Conservation (phyloP, 2,797 vertebrate genomes). For the Meriones psammophilus region DNA sequence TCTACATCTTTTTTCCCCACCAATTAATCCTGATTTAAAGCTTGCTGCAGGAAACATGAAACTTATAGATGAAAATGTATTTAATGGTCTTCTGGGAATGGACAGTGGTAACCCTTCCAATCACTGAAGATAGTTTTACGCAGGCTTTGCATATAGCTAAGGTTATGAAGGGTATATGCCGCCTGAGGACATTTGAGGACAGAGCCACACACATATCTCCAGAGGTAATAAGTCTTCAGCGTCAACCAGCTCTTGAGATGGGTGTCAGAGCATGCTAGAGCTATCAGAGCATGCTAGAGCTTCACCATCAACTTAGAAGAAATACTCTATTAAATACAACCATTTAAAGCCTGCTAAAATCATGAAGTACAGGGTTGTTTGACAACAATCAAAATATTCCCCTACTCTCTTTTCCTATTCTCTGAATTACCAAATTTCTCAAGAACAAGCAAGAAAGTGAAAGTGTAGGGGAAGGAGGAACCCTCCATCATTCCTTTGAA, state of each 20-base stretch:
- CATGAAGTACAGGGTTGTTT: not conserved
- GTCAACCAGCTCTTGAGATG: conserved; percentile 52
- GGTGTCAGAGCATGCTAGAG: conserved; percentile 53
- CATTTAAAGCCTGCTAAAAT: conserved; percentile 55
- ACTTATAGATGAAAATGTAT: not conserved
- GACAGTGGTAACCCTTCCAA: not conserved
- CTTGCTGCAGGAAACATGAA: not conserved
- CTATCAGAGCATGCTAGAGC: conserved; percentile 58
- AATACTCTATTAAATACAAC: conserved; percentile 62
- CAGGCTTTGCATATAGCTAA: not conserved
- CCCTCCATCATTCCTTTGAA: not conserved
- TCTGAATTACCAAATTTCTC: conserved; percentile 28
- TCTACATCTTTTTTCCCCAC: not conserved
- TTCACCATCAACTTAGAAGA: conserved; percentile 61
- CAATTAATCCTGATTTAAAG: not conserved
- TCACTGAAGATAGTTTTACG: not conserved
- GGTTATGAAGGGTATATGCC: not conserved
- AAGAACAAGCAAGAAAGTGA: not conserved
- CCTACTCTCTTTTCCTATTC: not conserved
- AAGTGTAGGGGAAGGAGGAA: not conserved
- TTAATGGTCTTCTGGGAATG: not conserved
- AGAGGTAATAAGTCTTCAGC: conserved; percentile 34
- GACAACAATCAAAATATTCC: not conserved
- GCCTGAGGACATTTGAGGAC: conserved; percentile 29
- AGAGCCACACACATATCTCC: not conserved